Evolutionary conservation across 2,113 vertebrate genomes (phyloP), one percentile per base, ranked within the genome.

Genomic region (Leptobrachium ailaonicum): DNA sequence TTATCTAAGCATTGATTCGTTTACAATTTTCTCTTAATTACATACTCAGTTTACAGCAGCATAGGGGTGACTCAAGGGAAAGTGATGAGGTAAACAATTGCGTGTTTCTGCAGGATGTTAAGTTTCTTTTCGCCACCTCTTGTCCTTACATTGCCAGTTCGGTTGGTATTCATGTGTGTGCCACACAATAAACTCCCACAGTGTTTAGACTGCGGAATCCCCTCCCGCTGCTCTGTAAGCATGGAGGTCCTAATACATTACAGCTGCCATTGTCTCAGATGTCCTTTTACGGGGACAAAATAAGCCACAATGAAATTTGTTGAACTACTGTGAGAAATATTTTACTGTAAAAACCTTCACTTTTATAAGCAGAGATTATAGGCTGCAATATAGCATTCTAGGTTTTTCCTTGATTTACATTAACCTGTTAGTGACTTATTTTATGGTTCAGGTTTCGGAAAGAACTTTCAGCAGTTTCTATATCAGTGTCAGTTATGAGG

Each of bases 251-350:
- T 81, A 74, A 81, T 81, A 67, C 79, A 58, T 69, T 81, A 75
- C 79, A 81, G 79, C 79, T 81, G 79, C 79, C 54, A 81, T 81
- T 81, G 79, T 81, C 79, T 81, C 79, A 81, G 66, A 81, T 81
- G 79, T 81, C 79, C 71, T 68, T 75, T 81, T 75, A 75, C 79
- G 75, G 79, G 79, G 67, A 81, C 66, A 75, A 81, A 75, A 75
- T 81, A 81, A 75, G 79, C 71, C 50, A 10, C 78, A 56, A 80
- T 60, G 73, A 80, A 73, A 74, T 68, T 67, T 58, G 63, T 44
- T 69, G 79, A 44, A 81, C 79, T 81, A 81, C 79, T 69, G 79
- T 75, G 79, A 69, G 79, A 69, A 69, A 56, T 54, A 81, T 79
- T 66, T 79, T 66, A n/a, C 43, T 58, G 32, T 45, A 69, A 75